Evolutionary conservation across 2,888 invertebrate species (phyloP).

Genomic region (Andrena trimmerana): DNA sequence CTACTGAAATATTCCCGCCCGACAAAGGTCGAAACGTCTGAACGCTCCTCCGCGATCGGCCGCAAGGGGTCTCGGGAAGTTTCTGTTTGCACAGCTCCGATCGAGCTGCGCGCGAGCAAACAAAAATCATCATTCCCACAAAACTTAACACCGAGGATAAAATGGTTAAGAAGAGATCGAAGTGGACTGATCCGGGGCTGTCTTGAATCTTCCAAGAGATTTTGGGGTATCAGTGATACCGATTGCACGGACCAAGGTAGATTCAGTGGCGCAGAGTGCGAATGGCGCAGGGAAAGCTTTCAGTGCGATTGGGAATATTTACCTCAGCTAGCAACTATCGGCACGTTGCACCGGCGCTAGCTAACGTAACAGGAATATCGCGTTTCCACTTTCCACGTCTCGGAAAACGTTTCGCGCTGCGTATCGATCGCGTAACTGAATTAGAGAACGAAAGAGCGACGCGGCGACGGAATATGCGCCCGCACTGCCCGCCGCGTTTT

Average conservation of each 20-base stretch:
- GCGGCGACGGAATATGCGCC: not conserved
- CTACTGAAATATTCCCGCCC: constrained; percentile 83
- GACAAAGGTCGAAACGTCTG: constrained; percentile 79
- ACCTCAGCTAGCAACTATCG: not conserved
- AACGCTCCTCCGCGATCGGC: constrained; percentile 27
- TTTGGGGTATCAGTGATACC: not conserved
- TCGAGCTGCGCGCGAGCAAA: too few species aligned
- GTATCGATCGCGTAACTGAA: constrained; percentile 38
- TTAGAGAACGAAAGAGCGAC: constrained; percentile 5
- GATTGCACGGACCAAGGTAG: not conserved
- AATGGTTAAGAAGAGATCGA: too few species aligned
- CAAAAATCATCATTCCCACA: too few species aligned
- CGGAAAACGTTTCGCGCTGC: not conserved
- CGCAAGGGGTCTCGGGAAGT: constrained; percentile 19
- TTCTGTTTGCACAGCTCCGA: constrained; percentile 53
- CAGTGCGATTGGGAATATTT: not conserved
- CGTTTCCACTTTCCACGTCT: constrained; percentile 5
- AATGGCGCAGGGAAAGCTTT: not conserved
- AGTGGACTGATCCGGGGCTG: too few species aligned
- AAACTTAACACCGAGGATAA: too few species aligned
- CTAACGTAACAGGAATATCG: not conserved
- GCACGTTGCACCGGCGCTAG: not conserved
- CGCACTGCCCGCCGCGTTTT: not conserved
- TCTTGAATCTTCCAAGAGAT: too few species aligned
- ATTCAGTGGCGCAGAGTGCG: not conserved